Evolutionary conservation across 2,113 vertebrate species (phyloP), one percentile per base, ranked within the genome.

Genomic region (Mugil cephalus): DNA sequence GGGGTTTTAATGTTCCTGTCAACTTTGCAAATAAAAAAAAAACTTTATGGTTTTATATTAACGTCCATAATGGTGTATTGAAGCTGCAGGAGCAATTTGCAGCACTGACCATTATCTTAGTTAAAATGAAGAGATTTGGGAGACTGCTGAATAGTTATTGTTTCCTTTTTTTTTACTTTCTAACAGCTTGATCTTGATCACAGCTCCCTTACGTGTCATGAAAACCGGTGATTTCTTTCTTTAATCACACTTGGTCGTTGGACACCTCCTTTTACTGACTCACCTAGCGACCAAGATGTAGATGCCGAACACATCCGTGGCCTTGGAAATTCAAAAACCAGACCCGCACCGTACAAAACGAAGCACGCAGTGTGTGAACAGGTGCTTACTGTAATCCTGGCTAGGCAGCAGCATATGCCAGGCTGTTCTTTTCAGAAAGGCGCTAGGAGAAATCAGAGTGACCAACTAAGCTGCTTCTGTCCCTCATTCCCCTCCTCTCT

Each of bases 301-400:
- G 6, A 48, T 45, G 42, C 24, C 21, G 67, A 47, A 46, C 24
- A 47, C 30, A 30, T 0, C 13, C 42, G 14, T 67, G 12, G 19
- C 42, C 14, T 75, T 11, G 8, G 38, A 51, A 55, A 62, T 45
- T 62, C 70, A 62, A 73, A 62, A 62, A 51, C 69, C 58, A 47
- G 19, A 58, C 76, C 45, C 43, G 21, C 11, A 19, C 65, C 69
- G 48, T 63, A 60, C 56, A 59, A 78, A 79, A 63, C 54, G 36
- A 82, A 75, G 43, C 53, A 10, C 79, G 7, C 68, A 63, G 66
- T 35, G 52, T 62, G 74, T 70, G 77, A 84, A 75, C 89, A 89
- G 88, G 88, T 88, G 88, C 74, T 79, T 74, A 53, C 74, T 71
- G 82, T 92, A 91, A 92, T 91, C 89, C 90, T 77, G 6, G 61